Evolutionary conservation across 2,113 vertebrate species (phyloP).

Genomic region (Ploceus nigricollis): DNA sequence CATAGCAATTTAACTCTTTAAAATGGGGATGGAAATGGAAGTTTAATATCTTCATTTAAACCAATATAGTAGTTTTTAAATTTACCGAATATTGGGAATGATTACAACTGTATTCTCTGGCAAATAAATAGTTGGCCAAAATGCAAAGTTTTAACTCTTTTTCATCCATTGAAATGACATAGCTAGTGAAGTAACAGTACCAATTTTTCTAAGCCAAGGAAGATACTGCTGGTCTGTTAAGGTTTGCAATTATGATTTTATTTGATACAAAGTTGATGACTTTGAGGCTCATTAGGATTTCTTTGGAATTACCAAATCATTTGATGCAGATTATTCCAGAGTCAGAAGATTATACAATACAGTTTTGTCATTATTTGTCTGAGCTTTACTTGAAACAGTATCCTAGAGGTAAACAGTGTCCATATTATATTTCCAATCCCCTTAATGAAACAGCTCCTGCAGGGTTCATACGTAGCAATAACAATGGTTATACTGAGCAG

Average conservation of each 20-base stretch:
- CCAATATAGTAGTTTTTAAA: neutral
- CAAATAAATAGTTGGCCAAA: neutral
- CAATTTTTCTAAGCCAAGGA: neutral
- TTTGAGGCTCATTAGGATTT: neutral
- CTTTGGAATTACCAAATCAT: neutral
- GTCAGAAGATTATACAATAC: neutral
- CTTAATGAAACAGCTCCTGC: neutral
- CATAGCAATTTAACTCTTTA: neutral
- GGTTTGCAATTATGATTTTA: neutral
- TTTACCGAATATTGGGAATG: neutral
- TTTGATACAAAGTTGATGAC: neutral
- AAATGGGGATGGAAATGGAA: neutral
- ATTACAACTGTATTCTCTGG: neutral
- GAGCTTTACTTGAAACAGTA: neutral
- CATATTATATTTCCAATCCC: neutral
- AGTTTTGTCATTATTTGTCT: neutral
- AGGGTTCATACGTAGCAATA: neutral
- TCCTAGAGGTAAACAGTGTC: neutral
- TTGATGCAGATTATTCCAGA: neutral
- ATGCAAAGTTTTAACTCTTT: neutral
- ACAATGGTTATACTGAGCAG: neutral
- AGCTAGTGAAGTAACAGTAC: neutral
- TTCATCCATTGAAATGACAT: neutral
- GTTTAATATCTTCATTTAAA: neutral
- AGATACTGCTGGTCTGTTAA: accelerated